These are phyloP conservation scores for Heliconius aoede DNA, from an alignment of 2,888 invertebrate species.

Conservation along the genomic window DNA sequence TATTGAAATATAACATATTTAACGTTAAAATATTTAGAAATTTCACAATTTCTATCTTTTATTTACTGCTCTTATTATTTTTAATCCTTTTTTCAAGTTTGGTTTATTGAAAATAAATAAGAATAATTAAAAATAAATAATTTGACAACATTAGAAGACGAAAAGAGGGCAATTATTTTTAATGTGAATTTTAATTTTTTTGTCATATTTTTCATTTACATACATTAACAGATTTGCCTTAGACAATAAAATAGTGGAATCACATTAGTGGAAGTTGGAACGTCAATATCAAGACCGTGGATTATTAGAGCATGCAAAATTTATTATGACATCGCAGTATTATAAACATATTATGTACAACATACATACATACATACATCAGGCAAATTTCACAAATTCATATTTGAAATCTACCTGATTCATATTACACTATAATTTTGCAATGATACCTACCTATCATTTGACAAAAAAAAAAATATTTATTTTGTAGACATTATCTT, in stretches of 20 bases:
- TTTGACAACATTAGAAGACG: too few species aligned
- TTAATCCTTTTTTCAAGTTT: not conserved
- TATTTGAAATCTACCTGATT: constrained; percentile 34
- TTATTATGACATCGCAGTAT: constrained; percentile 30
- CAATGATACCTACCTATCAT: constrained; percentile 27
- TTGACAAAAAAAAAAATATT: constrained; percentile 23
- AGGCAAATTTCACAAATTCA: constrained; percentile 35
- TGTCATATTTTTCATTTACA: too few species aligned
- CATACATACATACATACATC: not conserved
- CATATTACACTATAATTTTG: constrained; percentile 33
- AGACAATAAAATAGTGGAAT: not conserved
- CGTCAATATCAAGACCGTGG: constrained; percentile 33
- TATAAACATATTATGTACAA: constrained; percentile 8
- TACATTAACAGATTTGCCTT: not conserved
- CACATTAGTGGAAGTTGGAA: constrained; percentile 17
- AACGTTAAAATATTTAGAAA: not conserved
- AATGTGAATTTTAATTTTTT: too few species aligned
- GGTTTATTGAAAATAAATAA: too few species aligned
- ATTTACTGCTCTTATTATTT: not conserved
- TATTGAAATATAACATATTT: not conserved
- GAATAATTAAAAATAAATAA: too few species aligned
- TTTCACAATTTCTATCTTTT: not conserved
- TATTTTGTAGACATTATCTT: constrained; percentile 8
- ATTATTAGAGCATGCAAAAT: constrained; percentile 34
- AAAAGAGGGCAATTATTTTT: too few species aligned